Evolutionary conservation across 2,888 invertebrate genomes (phyloP).

Genomic region (Lamproptera curius): DNA sequence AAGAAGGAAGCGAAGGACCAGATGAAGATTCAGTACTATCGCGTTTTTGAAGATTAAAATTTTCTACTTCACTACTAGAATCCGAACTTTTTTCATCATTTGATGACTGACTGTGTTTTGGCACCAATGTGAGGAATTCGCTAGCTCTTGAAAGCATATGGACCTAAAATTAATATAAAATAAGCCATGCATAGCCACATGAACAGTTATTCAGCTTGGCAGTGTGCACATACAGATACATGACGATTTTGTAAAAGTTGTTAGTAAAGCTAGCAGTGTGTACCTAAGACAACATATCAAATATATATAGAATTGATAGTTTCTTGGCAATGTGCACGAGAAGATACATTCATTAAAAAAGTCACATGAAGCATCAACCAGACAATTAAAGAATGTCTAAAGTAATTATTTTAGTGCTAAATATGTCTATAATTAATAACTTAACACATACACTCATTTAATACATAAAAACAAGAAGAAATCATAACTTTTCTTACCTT

Average conservation of each 20-base stretch:
- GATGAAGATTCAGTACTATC: no score
- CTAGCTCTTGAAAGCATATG: no score
- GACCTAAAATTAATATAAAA: not conserved
- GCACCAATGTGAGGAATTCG: no score
- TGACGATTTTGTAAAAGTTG: no score
- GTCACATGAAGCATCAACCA: no score
- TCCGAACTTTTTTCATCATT: constrained; percentile 20
- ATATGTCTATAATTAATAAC: constrained; percentile 22
- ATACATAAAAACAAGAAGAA: no score
- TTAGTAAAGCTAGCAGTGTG: constrained; percentile 18
- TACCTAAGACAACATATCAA: constrained; percentile 16
- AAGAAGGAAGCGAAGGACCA: constrained; percentile 22
- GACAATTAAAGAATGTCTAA: constrained; percentile 20
- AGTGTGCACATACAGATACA: constrained; percentile 14
- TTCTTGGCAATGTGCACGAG: constrained; percentile 21
- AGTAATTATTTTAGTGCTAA: no score
- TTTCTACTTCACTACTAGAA: constrained; percentile 16
- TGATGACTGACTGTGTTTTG: constrained; percentile 21
- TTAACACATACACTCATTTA: constrained; percentile 18
- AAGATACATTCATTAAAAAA: no score
- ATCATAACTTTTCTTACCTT: not conserved
- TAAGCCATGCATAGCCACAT: constrained; percentile 4
- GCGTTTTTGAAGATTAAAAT: constrained; percentile 15
- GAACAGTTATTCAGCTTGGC: constrained; percentile 13
- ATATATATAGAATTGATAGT: no score